phyloP scores from a whole-genome alignment of 1,140 invertebrate genomes.

The Gryon sp. region DNA sequence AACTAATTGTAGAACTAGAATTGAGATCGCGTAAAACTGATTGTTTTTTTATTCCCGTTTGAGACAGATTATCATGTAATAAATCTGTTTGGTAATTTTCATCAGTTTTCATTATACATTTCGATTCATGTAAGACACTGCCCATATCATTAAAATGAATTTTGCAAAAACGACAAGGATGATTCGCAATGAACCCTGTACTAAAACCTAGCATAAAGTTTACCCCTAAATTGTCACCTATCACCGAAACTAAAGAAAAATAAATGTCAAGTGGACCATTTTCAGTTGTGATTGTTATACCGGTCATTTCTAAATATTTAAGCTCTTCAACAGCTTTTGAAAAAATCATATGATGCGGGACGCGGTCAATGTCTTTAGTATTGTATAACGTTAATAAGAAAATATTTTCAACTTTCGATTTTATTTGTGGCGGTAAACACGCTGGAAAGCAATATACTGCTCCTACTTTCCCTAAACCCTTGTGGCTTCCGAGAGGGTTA shows the following conservation, averaged over 20 bases:
- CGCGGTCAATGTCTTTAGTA: constrained; percentile 14
- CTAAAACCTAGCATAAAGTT: constrained; percentile 49
- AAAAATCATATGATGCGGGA: constrained; percentile 33
- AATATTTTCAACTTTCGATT: constrained; percentile 52
- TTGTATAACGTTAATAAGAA: constrained; percentile 52
- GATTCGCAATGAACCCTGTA: constrained; percentile 33
- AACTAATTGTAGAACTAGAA: constrained; percentile 1
- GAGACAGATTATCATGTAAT: neutral
- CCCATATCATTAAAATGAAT: constrained; percentile 24
- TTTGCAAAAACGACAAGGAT: constrained; percentile 47
- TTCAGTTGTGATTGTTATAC: constrained; percentile 33
- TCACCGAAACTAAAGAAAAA: constrained; percentile 39
- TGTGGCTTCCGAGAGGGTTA: constrained; percentile 46
- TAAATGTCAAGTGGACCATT: constrained; percentile 16
- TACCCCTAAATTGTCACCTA: constrained; percentile 50
- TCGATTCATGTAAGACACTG: constrained; percentile 17
- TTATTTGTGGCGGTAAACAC: constrained; percentile 40
- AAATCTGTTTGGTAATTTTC: constrained; percentile 31
- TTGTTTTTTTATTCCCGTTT: constrained; percentile 14
- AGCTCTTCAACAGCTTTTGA: constrained; percentile 33
- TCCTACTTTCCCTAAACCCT: constrained; percentile 43
- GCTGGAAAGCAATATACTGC: constrained; percentile 34
- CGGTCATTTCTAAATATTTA: constrained; percentile 34
- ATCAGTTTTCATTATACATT: constrained; percentile 26
- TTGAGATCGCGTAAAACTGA: constrained; percentile 30